These are phyloP conservation scores for Neoarius graeffei DNA, from an alignment of 2,113 vertebrate genomes.

Conservation along the genomic window DNA sequence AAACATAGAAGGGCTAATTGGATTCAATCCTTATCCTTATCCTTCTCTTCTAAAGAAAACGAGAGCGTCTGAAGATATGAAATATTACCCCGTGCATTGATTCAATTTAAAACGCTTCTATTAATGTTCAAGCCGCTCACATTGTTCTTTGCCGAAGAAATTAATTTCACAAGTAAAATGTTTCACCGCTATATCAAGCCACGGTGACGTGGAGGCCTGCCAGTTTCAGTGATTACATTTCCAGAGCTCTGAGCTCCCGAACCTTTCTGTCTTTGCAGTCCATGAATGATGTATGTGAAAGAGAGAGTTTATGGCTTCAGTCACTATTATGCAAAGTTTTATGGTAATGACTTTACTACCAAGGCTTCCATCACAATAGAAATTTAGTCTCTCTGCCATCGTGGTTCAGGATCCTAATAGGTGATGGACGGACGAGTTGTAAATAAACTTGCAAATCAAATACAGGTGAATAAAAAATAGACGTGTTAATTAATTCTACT, in stretches of 20 bases:
- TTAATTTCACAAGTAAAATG: conserved; percentile 44
- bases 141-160: conserved; percentile 35
- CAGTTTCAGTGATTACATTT: conserved; percentile 29
- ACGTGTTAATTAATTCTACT: neutral
- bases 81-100: conserved; percentile 64
- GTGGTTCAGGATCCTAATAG: neutral
- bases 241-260: conserved; percentile 25
- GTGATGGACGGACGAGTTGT: neutral
- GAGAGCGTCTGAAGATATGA: conserved; percentile 63
- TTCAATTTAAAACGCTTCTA: conserved; percentile 70
- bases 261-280: conserved; percentile 4
- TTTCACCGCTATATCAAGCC: conserved; percentile 29
- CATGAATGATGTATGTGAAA: conserved; percentile 30
- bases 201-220: conserved; percentile 7
- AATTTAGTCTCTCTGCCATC: neutral
- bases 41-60: conserved; percentile 67
- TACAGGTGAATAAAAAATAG: neutral
- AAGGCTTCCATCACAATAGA: neutral
- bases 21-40: conserved; percentile 82
- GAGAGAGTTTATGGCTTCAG: conserved; percentile 30
- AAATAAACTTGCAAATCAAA: conserved; percentile 26
- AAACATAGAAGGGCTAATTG: conserved; percentile 75
- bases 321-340: conserved; percentile 35
- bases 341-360: conserved; percentile 30
- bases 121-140: conserved; percentile 60